Evolutionary conservation across 1,140 invertebrate species (phyloP).

Genomic region (Cylas formicarius): DNA sequence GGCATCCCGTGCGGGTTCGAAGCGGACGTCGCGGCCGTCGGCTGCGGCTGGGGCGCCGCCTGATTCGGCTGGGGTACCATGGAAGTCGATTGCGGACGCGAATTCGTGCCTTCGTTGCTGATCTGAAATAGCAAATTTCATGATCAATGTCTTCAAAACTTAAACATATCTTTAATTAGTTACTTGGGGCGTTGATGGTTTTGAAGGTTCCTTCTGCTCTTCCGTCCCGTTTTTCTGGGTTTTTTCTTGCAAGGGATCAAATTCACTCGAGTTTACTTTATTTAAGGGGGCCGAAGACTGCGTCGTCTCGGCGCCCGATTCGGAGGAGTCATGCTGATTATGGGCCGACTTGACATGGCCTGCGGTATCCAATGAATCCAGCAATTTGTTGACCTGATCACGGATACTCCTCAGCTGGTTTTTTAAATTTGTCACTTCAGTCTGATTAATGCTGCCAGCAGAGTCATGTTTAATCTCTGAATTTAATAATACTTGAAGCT

Average conservation of each 20-base stretch:
- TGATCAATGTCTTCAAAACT: background rate
- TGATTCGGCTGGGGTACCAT: conserved; percentile 15
- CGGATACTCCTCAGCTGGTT: conserved; percentile 52
- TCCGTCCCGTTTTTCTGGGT: conserved; percentile 29
- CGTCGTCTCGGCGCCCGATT: conserved; percentile 17
- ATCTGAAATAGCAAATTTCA: conserved; percentile 8
- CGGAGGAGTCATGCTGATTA: conserved; percentile 7
- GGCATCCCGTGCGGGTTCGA: conserved; percentile 20
- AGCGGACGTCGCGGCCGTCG: conserved; percentile 15
- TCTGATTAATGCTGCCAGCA: conserved; percentile 21
- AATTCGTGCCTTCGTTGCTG: conserved; percentile 24
- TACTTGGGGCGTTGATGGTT: conserved; percentile 29
- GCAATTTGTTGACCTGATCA: conserved; percentile 52
- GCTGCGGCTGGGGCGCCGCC: conserved; percentile 11
- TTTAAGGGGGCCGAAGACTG: conserved; percentile 23
- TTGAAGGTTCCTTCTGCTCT: conserved; percentile 27
- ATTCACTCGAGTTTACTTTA: conserved; percentile 41
- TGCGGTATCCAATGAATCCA: conserved; percentile 48
- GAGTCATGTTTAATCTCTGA: conserved; percentile 32
- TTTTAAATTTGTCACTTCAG: conserved; percentile 47
- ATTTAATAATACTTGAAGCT: conserved; percentile 55
- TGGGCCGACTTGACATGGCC: conserved; percentile 9
- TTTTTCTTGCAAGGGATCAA: conserved; percentile 42
- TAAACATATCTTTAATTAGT: conserved; percentile 7
- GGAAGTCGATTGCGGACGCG: conserved; percentile 26